Conservation (phyloP, 2,797 vertebrate genomes). For the Rhinella marina region DNA sequence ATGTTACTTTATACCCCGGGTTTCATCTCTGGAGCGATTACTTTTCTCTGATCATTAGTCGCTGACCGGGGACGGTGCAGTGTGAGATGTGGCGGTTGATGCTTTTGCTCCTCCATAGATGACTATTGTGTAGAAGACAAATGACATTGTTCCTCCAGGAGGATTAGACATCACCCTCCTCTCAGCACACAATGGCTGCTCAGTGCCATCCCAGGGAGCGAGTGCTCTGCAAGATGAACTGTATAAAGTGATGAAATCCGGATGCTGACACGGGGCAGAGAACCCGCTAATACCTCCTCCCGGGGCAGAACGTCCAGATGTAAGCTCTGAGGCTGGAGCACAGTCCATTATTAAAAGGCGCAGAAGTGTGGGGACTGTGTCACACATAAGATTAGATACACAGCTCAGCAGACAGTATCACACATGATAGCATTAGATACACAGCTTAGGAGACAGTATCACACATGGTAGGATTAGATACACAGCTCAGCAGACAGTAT, state of each 20-base stretch:
- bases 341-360: too few relatives aligned
- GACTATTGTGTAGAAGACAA: conserved; percentile 41
- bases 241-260: conserved; percentile 4
- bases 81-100: not conserved
- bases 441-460: not conserved
- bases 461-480: not conserved
- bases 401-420: not conserved
- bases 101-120: not conserved
- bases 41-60: too few relatives aligned
- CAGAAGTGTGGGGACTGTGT: too few relatives aligned
- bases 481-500: too few relatives aligned
- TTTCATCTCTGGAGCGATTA: too few relatives aligned
- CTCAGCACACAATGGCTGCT: not conserved
- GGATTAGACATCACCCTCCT: not conserved
- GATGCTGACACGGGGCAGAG: not conserved
- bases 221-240: too few relatives aligned
- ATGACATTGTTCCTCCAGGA: not conserved
- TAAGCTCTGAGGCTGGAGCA: too few relatives aligned
- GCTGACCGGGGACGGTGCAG: too few relatives aligned
- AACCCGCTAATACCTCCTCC: too few relatives aligned
- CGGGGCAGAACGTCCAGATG: too few relatives aligned
- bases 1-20: too few relatives aligned
- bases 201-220: not conserved
- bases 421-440: not conserved
- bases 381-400: not conserved